Evolutionary conservation across 1,140 invertebrate species (phyloP).

Genomic region (Drosophila kikkawai): DNA sequence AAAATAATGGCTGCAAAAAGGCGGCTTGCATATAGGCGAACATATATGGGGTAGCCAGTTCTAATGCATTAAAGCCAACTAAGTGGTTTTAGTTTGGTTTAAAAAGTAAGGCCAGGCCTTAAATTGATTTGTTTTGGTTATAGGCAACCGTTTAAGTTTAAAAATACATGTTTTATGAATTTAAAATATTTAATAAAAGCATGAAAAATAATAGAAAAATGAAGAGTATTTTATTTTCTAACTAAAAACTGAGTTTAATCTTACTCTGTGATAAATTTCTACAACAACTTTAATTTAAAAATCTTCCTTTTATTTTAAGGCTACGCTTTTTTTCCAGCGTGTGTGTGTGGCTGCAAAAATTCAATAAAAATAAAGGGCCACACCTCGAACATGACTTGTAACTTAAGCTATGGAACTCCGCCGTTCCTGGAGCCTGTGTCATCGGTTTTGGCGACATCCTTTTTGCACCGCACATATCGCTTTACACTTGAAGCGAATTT

Average conservation of each 20-base stretch:
- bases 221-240: not conserved
- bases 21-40: not conserved
- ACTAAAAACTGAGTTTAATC: not conserved
- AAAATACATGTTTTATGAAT: too few relatives aligned
- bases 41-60: constrained; percentile 11
- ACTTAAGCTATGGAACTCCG: constrained; percentile 68
- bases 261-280: not conserved
- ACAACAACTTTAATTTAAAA: constrained; percentile 1
- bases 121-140: constrained; percentile 23
- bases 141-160: not conserved
- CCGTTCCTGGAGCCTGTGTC: constrained; percentile 41
- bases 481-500: constrained; percentile 83
- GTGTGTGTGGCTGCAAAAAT: constrained; percentile 19
- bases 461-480: constrained; percentile 67
- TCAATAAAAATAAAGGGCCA: constrained; percentile 38
- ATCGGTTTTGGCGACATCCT: constrained; percentile 64
- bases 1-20: constrained; percentile 66
- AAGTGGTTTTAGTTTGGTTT: constrained; percentile 46
- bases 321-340: not conserved
- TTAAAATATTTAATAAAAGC: not conserved
- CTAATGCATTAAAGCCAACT: constrained; percentile 51
- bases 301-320: not conserved
- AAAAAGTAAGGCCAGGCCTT: too few relatives aligned
- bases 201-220: not conserved
- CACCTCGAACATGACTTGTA: constrained; percentile 76